A percentile compares a stretch with the other conserved stretches of the same genome.
Conservation (phyloP, 2,113 vertebrate genomes). For the Pterocles orientalis region DNA sequence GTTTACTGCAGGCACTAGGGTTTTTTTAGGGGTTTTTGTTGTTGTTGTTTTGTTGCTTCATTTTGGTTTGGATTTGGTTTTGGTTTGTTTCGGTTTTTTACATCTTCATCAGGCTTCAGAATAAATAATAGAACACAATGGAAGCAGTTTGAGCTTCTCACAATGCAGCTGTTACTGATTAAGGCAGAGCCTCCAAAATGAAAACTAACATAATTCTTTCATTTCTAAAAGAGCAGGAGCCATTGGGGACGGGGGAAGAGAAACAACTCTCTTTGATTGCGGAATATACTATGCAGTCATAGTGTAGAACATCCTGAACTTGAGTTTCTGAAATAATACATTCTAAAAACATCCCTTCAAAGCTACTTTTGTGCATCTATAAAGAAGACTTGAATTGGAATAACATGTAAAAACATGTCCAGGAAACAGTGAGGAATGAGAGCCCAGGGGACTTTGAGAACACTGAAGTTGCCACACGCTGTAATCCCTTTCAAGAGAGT, state of each 20-base stretch:
- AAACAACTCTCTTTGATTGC: neutral
- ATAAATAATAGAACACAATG: slow-evolving; percentile 55
- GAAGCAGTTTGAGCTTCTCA: slow-evolving; percentile 3
- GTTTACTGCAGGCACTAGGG: neutral
- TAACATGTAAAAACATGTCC: neutral
- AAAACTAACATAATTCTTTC: slow-evolving; percentile 52
- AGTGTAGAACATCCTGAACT: neutral
- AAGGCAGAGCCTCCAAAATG: slow-evolving; percentile 5
- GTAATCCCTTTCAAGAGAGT: neutral
- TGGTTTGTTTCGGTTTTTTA: neutral
- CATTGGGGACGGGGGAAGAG: neutral
- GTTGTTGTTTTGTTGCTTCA: neutral
- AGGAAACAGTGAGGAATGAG: neutral
- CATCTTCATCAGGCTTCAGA: neutral
- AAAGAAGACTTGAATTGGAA: neutral
- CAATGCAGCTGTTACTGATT: slow-evolving; percentile 39
- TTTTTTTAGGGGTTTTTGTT: neutral
- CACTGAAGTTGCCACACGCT: neutral
- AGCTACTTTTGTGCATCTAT: slow-evolving; percentile 1
- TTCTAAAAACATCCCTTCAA: slow-evolving; percentile 17
- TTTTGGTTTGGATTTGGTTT: neutral
- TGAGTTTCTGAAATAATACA: neutral
- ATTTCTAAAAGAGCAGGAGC: slow-evolving; percentile 23
- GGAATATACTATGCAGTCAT: neutral
- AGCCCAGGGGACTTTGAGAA: neutral